Evolutionary conservation across 1,140 invertebrate species (phyloP), one percentile per base, ranked within the genome.

Genomic region (Leptestheria dahalacensis): DNA sequence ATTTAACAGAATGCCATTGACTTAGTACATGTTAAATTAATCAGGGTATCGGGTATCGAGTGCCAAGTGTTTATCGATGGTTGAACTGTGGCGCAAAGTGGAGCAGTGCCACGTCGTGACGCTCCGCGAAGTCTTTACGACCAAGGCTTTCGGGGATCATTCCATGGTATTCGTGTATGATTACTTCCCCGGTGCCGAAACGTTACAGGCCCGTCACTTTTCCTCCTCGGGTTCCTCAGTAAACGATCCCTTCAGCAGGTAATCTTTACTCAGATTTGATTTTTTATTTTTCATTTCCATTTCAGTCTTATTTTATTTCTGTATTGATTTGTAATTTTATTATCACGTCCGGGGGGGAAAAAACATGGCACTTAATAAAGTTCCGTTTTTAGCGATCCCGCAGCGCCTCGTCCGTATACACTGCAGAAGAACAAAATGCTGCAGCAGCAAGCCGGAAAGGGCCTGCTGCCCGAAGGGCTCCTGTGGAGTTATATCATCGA

Each of bases 401-500:
- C 85, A 65, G 84, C 84, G n/a, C 87, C 84, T 1, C 72, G 82
- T 26, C 84, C 84, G 1, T 86, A 86, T 67, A 87, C 85, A 68
- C 86, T 89, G 70, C 85, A 86, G 72, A 88, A 87, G 73, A 89
- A 86, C 71, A 79, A 80, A 11, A 77, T 85, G 64, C 71, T 85
- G 3, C 68, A 80, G 68, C 79, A 86, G 72, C 73, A 66, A 62
- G 66, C 63, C 55, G 70, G 70, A 61, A 65, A 61, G 62, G 64
- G 54, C 50, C 46, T 88, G 73, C 75, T 97, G 57, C 86, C 92
- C 0, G 95, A 97, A 71, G 83, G 82, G 60, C 79, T 90, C 47
- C 84, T 98, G 61, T 98, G 95, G 94, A 88, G 86, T 62, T 92
- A 96, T 63, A 83, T 97, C 24, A 91, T 97, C 53, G 94, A 98